Conservation (phyloP, 2,113 vertebrate genomes). For the Elephantulus edwardii region DNA sequence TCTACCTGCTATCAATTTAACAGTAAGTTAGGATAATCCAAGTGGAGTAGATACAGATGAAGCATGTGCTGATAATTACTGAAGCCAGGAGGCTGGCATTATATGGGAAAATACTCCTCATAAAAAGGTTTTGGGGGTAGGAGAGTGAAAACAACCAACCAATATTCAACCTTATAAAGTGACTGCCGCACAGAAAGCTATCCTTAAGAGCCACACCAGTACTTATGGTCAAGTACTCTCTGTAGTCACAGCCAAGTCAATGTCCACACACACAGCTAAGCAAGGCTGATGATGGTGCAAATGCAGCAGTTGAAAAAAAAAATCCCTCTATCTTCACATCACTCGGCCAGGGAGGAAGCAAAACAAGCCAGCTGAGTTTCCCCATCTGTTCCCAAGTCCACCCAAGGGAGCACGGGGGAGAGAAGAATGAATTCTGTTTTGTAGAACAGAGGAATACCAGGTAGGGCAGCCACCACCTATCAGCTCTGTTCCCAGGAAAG, state of each 20-base stretch:
- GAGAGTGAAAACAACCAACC: background rate
- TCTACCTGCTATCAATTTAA: background rate
- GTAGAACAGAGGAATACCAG: background rate
- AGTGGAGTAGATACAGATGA: background rate
- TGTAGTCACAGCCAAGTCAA: background rate
- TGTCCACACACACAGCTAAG: background rate
- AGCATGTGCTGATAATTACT: background rate
- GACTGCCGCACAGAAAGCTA: background rate
- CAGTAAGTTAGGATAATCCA: background rate
- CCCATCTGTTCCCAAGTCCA: constrained; percentile 74
- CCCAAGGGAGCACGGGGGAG: constrained; percentile 35
- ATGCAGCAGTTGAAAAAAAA: constrained; percentile 71
- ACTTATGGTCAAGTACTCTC: background rate
- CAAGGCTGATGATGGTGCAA: background rate
- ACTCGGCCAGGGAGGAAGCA: constrained; percentile 50
- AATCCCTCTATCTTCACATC: constrained; percentile 61
- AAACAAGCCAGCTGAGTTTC: constrained; percentile 79
- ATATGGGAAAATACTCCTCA: background rate
- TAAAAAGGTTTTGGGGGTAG: background rate
- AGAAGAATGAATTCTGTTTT: constrained; percentile 58
- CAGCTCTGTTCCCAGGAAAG: background rate
- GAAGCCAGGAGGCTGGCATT: background rate
- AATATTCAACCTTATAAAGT: background rate
- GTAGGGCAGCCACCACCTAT: background rate
- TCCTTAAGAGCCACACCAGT: background rate